Base-by-base conservation (phyloP, 1,140 invertebrate genomes). In the Aculops lycopersici region DNA sequence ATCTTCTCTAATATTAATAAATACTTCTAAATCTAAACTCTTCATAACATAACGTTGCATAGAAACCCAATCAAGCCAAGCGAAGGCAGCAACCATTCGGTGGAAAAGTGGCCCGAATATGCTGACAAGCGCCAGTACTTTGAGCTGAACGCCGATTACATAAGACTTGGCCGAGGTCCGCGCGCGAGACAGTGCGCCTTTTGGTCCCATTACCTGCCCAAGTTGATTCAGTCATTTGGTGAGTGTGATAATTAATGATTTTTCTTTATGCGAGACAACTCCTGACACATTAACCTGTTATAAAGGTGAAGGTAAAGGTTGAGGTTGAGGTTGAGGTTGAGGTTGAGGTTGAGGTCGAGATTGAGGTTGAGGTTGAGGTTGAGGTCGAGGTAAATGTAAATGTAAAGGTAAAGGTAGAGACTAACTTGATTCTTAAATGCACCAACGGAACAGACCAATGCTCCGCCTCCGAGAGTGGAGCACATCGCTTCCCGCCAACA, bases 161-260 rank as follows among this genome's bases (percentile, higher is more conserved):
- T 69, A 19, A 63, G 67, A n/a, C 69, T 76, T 17, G 79, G 80
- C 5, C 65, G 69, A 41, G 84, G 80, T 16, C 72, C 75, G 4
- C 64, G 80, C 43, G 66, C 77, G 43, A 79, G 78, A 56, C 69
- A 88, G 55, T 92, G 84, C 62, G 77, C 79, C 40, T 92, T 92
- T 59, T 92, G 84, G 83, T 78, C 83, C 55, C 72, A 79, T 52
- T 84, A 86, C 55, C 63, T 90, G 54, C 83, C 84, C 40, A 72
- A 80, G 54, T 61, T 90, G 24, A 31, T n/a, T 31, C 24, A 8
- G n/a, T 8, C 8, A 31, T 31, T 8, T 8, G 8, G 8, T 31
- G 8, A 31, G n/a, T 8, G 8, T 31, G n/a, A 31, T 31, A 8
- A 8, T 31, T 8, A 8, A 8, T 8, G n/a, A 8, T n/a, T 8